Evolutionary conservation across 2,113 vertebrate species (phyloP), one percentile per base, ranked within the genome.

Genomic region (Anolis sagrei): DNA sequence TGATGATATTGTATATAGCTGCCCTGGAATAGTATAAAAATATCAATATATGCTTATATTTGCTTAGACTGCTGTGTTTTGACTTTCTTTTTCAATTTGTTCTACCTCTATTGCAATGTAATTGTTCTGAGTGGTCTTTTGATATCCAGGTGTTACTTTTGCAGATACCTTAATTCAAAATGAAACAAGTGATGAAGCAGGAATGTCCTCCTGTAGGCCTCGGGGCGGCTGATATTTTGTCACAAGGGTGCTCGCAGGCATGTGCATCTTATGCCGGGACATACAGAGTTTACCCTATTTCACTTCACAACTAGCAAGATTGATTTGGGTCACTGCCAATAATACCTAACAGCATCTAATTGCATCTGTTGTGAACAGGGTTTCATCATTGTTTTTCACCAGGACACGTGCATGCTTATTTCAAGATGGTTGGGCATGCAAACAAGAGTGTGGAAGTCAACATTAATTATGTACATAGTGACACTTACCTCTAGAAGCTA

Each of bases 171-270:
- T 84, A 84, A 76, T 79, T 75, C 82, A 80, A 25, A 88, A 34
- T 73, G 76, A 87, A 89, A 79, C 83, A 86, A 86, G 90, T 39
- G 81, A 92, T 93, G 92, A 92, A 82, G 72, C 88, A 90, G 76
- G 81, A 89, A 81, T 93, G 93, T 92, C 84, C 86, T 92, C 91
- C 93, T 90, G 87, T 88, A 94, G 89, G 77, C 93, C 88, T 83
- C 86, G 85, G 86, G 92, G 94, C 93, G 93, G 85, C 89, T 93
- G 93, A 92, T 91, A 92, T 90, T 92, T 93, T 94, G 87, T 92
- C 93, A 58, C 91, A 87, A 92, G 92, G 86, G 90, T 91, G 88
- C 68, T 84, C 81, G 87, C 86, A 93, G 92, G 93, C 93, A 93
- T 92, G 94, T 94, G 92, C 86, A 79, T 87, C 88, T 36, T 91